Percentiles rank a stretch among this genome's conserved stretches.
phyloP scores from a whole-genome alignment of 2,797 vertebrate genomes.

The Malacoctenus gilli region DNA sequence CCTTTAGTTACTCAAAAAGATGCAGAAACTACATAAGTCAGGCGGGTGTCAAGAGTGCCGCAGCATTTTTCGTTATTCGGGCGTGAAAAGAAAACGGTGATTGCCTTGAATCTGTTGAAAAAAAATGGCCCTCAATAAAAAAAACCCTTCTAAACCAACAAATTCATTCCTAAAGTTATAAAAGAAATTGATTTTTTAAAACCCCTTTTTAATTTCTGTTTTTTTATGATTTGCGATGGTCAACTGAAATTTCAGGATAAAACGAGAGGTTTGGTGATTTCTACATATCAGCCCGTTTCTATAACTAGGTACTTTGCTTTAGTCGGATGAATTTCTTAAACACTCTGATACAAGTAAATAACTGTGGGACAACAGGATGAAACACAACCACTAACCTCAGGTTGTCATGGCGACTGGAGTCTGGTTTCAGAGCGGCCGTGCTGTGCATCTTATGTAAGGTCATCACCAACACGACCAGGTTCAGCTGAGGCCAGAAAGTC shows the following conservation, averaged over 20 bases:
- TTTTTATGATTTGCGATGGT: too few species aligned
- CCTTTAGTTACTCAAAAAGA: conserved; percentile 16
- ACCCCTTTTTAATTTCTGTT: too few species aligned
- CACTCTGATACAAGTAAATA: conserved; percentile 6
- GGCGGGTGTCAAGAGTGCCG: background rate
- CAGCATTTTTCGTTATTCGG: conserved; percentile 10
- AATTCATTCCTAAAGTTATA: too few species aligned
- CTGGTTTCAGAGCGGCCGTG: conserved; percentile 89
- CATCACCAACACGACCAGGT: conserved; percentile 90
- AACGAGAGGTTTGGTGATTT: too few species aligned
- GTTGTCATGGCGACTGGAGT: conserved; percentile 93
- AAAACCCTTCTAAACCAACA: too few species aligned
- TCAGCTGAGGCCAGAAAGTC: conserved; percentile 77
- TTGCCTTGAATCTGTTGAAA: background rate
- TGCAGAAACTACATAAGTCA: conserved; percentile 5
- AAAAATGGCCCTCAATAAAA: too few species aligned
- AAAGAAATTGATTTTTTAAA: too few species aligned
- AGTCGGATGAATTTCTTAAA: too few species aligned
- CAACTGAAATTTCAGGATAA: too few species aligned
- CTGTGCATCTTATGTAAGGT: conserved; percentile 93
- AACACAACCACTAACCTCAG: conserved; percentile 82
- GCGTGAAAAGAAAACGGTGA: background rate
- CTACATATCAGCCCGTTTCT: background rate
- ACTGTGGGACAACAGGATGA: conserved; percentile 9
- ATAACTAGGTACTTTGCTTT: too few species aligned